Percentiles rank a stretch among this genome's conserved stretches.
Evolutionary conservation across 64 coral and sea anemone species (phyloP).

Genomic region (Anthopleura sola): DNA sequence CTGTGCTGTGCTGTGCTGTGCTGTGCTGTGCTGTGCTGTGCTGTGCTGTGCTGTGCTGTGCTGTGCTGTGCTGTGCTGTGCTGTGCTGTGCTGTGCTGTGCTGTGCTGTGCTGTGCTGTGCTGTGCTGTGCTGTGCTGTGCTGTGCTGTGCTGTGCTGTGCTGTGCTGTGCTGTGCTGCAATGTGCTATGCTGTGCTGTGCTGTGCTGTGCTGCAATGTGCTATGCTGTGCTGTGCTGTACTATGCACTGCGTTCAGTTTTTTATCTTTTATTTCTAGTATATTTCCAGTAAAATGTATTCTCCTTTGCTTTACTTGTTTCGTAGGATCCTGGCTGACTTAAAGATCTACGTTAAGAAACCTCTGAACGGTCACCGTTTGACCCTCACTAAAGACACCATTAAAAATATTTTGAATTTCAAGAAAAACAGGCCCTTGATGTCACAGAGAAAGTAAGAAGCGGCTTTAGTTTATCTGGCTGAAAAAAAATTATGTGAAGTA

Average conservation of each 20-base stretch:
- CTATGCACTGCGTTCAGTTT: no score
- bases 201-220: not conserved
- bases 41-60: conserved; percentile 40
- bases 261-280: no score
- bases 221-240: not conserved
- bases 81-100: conserved; percentile 37
- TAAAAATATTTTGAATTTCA: conserved; percentile 39
- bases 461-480: no score
- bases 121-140: no score
- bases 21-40: conserved; percentile 35
- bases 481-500: no score
- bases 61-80: conserved; percentile 41
- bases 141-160: not conserved
- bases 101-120: conserved; percentile 25
- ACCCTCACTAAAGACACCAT: conserved; percentile 71
- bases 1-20: conserved; percentile 29
- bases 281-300: no score
- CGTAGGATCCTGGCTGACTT: conserved; percentile 72
- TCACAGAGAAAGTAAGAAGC: conserved; percentile 48
- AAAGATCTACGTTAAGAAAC: conserved; percentile 33
- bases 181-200: not conserved
- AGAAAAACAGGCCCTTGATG: conserved; percentile 40
- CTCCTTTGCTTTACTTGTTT: not conserved
- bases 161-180: no score
- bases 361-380: conserved; percentile 52